Evolutionary conservation across 64 coral and sea anemone species (phyloP), one percentile per base, ranked within the genome.

Genomic region (Porites australiensis): DNA sequence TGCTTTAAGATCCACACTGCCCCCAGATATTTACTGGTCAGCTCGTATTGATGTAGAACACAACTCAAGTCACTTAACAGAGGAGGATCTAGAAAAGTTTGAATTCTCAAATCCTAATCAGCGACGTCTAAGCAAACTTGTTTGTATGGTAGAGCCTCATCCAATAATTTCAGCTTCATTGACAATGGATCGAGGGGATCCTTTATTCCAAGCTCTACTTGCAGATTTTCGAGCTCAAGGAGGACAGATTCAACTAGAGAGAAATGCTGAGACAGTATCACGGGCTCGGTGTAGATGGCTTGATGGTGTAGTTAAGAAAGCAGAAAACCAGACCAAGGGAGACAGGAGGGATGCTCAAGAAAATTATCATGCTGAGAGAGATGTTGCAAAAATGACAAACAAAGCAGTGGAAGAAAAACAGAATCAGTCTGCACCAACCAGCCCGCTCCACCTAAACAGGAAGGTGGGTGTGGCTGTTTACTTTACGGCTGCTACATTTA

Each of bases 1-100:
- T 45, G 91, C 88, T 43, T 69, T 99, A 21, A 87, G 90, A 37
- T 66, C 82, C 4, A 63, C 90, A 14, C 48, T 99, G n/a, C 94
- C 98, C 15, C 86, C 64, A 54, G 98, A 94, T 18, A 87, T 94
- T 47, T 99, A 96, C 60, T 99, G 94, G 94, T 99, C 98, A 5
- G 59, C 87, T 43, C 75, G 83, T 6, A 67, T 96, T 57, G 50
- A 71, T 8, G 47, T 23, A 49, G 45, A 83, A 8, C 70, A 80
- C n/a, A 88, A 72, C 14, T 14, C 5, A 0, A 22, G 19, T 13
- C 19, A 88, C 57, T 75, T 97, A 27, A 94, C 70, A 46, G 95
- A 97, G 44, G 92, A 96, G 8, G 88, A 93, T 20, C 47, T 91
- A 13, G 94, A 95, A 9, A 83, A 96, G 27, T 88, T 94, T 50